Base-by-base conservation (phyloP, 1,140 invertebrate species). In the Tigriopus japonicus region DNA sequence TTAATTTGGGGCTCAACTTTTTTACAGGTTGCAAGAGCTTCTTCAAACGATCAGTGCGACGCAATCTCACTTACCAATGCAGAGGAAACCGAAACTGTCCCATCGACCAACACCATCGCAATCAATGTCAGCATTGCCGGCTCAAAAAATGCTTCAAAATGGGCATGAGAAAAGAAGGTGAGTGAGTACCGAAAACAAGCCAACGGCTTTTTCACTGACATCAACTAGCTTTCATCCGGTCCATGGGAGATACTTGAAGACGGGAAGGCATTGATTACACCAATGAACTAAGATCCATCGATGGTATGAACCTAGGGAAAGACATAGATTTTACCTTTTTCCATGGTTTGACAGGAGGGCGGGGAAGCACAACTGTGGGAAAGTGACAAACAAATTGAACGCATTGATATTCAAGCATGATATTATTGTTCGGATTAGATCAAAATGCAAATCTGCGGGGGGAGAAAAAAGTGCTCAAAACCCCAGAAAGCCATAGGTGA, bases 151-250 rank as follows among this genome's bases (percentile, higher is more conserved):
- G 94, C 78, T 84, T 98, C 74, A 97, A 97, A 78, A 94, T 94
- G 86, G 94, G 94, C 73, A 98, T 98, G 94, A 78, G 93, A 74
- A 82, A 90, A 81, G 93, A 98, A 93, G 93, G 93, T 98, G 83
- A 83, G 86, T 67, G 28, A 41, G 15, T 52, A 41, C 61, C 42
- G 59, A 62, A 66, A 64, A 21, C 3, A 5, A 49, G 12, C 45
- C 3, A 35, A 35, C 28, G 28, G 28, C 9, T 35, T n/a, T n/a
- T n/a, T n/a, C n/a, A n/a, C n/a, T 35, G 28, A 9, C 3, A 35
- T 35, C 3, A 9, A 9, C 3, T 3, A 9, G 28, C 28, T 35
- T 35, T 9, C 28, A 35, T 35, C 28, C 28, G 28, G 28, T 54
- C 19, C 35, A 3, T 9, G 21, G 9, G 45, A 51, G 10, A 19